Percentiles rank a stretch among this genome's conserved stretches.
These are phyloP conservation scores for Chalcosyrphus nemorum DNA, from an alignment of 2,888 invertebrate genomes.

Conservation along the genomic window DNA sequence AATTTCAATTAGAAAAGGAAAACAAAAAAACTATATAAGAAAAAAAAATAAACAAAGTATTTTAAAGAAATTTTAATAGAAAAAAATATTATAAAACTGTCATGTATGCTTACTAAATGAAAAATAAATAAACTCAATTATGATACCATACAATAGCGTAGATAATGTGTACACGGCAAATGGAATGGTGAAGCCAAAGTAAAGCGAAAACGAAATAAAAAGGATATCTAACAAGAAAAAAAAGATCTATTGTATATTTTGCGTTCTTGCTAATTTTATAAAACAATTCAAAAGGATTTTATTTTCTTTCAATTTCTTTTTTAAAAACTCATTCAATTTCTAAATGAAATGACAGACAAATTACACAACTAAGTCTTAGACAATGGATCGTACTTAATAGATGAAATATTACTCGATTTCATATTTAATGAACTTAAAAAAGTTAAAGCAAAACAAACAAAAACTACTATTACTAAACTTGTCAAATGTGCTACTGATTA, in stretches of 20 bases:
- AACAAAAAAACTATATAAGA: slow-evolving; percentile 31
- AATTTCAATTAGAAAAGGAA: slow-evolving; percentile 61
- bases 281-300: slow-evolving; percentile 3
- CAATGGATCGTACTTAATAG: slow-evolving; percentile 27
- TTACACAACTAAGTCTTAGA: slow-evolving; percentile 35
- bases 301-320: slow-evolving; percentile 3
- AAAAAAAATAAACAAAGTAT: slow-evolving; percentile 24
- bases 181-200: slow-evolving; percentile 25
- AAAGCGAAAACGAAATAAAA: not conserved
- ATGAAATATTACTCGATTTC: slow-evolving; percentile 42
- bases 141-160: slow-evolving; percentile 19
- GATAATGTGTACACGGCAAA: slow-evolving; percentile 15
- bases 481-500: slow-evolving; percentile 46
- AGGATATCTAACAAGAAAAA: not conserved
- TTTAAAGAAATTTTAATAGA: slow-evolving; percentile 57
- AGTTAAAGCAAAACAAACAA: slow-evolving; percentile 5
- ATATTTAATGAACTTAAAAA: slow-evolving; percentile 30
- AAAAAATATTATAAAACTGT: slow-evolving; percentile 39
- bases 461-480: slow-evolving; percentile 28
- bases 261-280: slow-evolving; percentile 47
- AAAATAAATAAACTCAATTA: slow-evolving; percentile 29
- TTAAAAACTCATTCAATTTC: not conserved
- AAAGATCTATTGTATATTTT: slow-evolving; percentile 22
- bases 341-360: slow-evolving; percentile 29
- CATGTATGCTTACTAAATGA: slow-evolving; percentile 52